phyloP scores from a whole-genome alignment of 1,140 invertebrate species.

The Aphis gossypii region DNA sequence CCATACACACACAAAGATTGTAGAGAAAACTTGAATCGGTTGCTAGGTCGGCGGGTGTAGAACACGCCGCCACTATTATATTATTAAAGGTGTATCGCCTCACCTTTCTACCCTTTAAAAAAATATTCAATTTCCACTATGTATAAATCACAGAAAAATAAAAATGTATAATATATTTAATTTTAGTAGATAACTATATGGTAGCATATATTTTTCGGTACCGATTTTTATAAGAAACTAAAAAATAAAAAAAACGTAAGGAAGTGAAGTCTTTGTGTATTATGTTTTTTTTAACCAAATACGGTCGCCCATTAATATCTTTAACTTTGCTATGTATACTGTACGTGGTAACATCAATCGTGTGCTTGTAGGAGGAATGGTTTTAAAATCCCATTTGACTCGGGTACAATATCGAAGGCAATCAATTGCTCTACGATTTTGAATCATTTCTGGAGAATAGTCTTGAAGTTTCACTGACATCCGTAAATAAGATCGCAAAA shows the following conservation, averaged over 20 bases:
- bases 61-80: not conserved
- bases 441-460: conserved; percentile 44
- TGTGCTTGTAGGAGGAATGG: not conserved
- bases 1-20: not conserved
- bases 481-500: not conserved
- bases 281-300: not conserved
- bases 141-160: conserved; percentile 1
- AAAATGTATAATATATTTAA: not conserved
- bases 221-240: not conserved
- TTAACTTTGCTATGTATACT: not conserved
- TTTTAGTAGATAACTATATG: not conserved
- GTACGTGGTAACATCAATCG: conserved; percentile 25
- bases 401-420: not conserved
- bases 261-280: not conserved
- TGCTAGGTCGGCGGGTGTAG: not conserved
- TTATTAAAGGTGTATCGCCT: not conserved
- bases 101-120: not conserved
- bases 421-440: conserved; percentile 43
- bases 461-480: conserved; percentile 32
- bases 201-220: not conserved
- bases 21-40: not conserved
- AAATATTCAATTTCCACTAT: conserved; percentile 35
- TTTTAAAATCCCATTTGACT: conserved; percentile 36
- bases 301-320: conserved; percentile 27
- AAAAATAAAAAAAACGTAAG: not conserved